These are phyloP conservation scores for Cepaea hortensis DNA, from an alignment of 2,888 invertebrate genomes.

Conservation along the genomic window DNA sequence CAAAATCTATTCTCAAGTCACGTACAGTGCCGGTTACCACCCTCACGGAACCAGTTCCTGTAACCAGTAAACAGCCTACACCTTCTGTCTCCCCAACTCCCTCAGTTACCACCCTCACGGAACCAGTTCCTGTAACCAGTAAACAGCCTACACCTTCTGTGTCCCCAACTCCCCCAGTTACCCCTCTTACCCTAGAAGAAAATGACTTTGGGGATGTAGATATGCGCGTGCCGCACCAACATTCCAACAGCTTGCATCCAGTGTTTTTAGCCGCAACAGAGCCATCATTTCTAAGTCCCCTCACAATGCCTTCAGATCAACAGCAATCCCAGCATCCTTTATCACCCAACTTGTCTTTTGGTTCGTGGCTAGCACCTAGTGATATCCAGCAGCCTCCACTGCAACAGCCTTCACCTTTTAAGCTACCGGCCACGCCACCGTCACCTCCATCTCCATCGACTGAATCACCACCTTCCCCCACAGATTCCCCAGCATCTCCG, in stretches of 20 bases:
- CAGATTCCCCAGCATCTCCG: conserved; percentile 38
- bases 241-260: conserved; percentile 17
- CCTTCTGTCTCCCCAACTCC: not conserved
- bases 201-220: conserved; percentile 47
- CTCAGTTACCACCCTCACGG: not conserved
- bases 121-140: not conserved
- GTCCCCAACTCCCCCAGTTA: not conserved
- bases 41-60: not conserved
- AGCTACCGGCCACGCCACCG: not conserved
- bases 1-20: conserved; percentile 25
- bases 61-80: not conserved
- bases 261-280: conserved; percentile 34
- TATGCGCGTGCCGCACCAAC: conserved; percentile 37
- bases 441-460: conserved; percentile 16
- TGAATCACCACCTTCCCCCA: conserved; percentile 38
- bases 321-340: not conserved
- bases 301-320: not conserved
- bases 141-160: not conserved
- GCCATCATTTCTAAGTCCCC: not conserved
- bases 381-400: conserved; percentile 18
- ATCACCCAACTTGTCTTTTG: conserved; percentile 40
- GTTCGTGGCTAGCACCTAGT: conserved; percentile 44
- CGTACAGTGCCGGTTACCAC: not conserved
- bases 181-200: not conserved
- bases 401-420: conserved; percentile 2